Evolutionary conservation across 2,888 invertebrate species (phyloP).

Genomic region (Melanophora roralis): DNA sequence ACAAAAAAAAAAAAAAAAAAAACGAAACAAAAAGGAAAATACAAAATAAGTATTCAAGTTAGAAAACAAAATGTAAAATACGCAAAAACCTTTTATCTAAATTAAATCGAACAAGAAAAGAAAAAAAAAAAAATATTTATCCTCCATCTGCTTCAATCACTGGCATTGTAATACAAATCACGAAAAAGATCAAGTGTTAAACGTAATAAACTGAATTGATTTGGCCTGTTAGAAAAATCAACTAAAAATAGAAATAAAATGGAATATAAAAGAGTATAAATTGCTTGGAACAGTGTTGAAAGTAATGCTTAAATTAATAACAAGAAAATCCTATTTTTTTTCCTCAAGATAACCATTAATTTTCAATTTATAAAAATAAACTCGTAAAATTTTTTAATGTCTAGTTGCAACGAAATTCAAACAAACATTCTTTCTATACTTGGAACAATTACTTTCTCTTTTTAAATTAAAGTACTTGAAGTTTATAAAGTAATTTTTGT

Average conservation of each 20-base stretch:
- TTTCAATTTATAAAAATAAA: too few relatives aligned
- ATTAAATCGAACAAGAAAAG: slow-evolving; percentile 30
- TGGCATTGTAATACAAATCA: slow-evolving; percentile 16
- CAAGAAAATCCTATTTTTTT: too few relatives aligned
- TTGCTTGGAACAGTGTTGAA: not conserved
- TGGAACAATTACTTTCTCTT: too few relatives aligned
- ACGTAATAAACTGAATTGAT: slow-evolving; percentile 24
- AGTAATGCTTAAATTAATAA: not conserved
- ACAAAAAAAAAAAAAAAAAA: too few relatives aligned
- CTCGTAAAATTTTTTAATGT: too few relatives aligned
- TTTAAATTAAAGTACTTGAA: too few relatives aligned
- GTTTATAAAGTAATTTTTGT: too few relatives aligned
- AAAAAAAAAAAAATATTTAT: not conserved
- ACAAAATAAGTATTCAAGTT: too few relatives aligned
- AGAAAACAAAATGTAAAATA: slow-evolving; percentile 11
- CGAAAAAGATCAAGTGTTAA: slow-evolving; percentile 17
- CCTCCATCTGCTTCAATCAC: slow-evolving; percentile 25
- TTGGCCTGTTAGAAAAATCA: not conserved
- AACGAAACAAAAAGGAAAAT: too few relatives aligned
- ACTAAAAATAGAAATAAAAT: not conserved
- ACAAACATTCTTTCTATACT: too few relatives aligned
- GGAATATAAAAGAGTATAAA: not conserved
- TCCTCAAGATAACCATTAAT: too few relatives aligned
- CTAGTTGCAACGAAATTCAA: too few relatives aligned
- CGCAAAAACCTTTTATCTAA: slow-evolving; percentile 52